A percentile compares a stretch with the other conserved stretches of the same genome.
Conservation (phyloP, 2,888 invertebrate genomes). For the Oscheius sp. region DNA sequence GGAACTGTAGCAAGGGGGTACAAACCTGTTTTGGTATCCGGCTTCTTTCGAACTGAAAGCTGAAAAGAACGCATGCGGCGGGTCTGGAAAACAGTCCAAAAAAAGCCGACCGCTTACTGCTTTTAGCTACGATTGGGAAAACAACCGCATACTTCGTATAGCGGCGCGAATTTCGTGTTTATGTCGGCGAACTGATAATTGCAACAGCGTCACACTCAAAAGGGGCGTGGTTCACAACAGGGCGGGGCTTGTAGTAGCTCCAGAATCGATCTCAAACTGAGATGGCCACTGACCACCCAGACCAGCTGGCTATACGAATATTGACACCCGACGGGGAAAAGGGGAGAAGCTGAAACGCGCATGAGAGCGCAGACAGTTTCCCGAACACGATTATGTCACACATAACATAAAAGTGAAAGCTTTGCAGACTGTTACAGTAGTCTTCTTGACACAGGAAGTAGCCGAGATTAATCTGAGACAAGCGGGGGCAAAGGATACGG, state of each 20-base stretch:
- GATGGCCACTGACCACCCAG: constrained; percentile 25
- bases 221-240: constrained; percentile 29
- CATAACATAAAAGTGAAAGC: no score
- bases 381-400: no score
- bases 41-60: constrained; percentile 20
- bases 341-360: constrained; percentile 10
- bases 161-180: constrained; percentile 31
- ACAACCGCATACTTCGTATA: constrained; percentile 18
- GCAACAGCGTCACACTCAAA: constrained; percentile 37
- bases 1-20: constrained; percentile 19
- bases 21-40: constrained; percentile 34
- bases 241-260: constrained; percentile 32
- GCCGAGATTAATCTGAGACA: no score
- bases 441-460: no score
- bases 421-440: no score
- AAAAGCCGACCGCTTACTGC: no score
- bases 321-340: constrained; percentile 36
- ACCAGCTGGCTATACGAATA: constrained; percentile 39
- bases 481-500: not conserved
- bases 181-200: constrained; percentile 36
- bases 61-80: constrained; percentile 18
- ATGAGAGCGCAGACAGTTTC: constrained; percentile 22
- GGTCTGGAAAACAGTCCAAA: no score
- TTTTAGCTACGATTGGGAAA: no score
- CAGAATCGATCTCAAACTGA: constrained; percentile 27